Conservation (phyloP, 2,797 vertebrate species). For the Hafferia zeledoni region DNA sequence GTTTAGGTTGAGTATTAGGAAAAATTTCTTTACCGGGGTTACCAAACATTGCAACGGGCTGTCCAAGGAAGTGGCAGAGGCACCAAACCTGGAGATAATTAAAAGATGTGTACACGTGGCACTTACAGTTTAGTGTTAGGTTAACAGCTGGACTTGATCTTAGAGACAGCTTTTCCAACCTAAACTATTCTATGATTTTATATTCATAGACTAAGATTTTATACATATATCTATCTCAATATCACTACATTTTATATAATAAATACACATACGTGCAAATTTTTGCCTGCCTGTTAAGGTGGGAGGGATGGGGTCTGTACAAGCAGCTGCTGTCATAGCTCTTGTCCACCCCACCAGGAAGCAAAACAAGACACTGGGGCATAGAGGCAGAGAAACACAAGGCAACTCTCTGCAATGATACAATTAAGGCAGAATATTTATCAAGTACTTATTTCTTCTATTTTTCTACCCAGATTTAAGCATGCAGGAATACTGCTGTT, state of each 20-base stretch:
- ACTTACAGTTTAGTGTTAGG: fast-evolving
- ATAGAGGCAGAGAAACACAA: neutral
- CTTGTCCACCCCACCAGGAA: neutral
- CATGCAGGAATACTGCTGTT: neutral
- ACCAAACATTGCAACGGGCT: neutral
- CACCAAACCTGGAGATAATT: neutral
- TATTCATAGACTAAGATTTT: neutral
- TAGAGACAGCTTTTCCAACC: neutral
- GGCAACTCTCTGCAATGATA: too few species aligned
- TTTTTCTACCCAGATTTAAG: neutral
- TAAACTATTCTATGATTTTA: neutral
- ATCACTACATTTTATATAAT: neutral
- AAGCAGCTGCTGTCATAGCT: neutral
- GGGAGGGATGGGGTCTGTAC: neutral
- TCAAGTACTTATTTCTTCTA: neutral
- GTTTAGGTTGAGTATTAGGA: neutral
- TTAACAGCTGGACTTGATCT: neutral
- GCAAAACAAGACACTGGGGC: neutral
- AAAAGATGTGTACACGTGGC: neutral
- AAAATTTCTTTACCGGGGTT: neutral
- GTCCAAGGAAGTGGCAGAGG: neutral
- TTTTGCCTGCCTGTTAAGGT: neutral
- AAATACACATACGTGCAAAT: neutral
- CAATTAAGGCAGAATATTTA: neutral
- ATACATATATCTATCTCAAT: neutral